A percentile compares a stretch with the other conserved stretches of the same genome.
Conservation (phyloP, 2,113 vertebrate species). For the Corythornis cristatus region DNA sequence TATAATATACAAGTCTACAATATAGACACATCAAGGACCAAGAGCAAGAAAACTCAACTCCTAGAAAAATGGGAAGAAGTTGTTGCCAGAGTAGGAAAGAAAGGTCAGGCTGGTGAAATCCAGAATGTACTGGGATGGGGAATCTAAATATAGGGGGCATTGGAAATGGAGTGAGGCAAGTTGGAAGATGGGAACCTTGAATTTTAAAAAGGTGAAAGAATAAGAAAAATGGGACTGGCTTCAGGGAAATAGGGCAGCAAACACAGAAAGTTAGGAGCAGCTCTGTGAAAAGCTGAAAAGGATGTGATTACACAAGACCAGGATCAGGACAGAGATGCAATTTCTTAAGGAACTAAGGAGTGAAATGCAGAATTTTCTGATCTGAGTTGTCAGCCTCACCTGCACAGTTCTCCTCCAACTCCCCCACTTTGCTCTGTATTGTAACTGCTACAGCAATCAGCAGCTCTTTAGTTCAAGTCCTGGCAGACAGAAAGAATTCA, state of each 20-base stretch:
- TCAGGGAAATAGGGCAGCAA: background rate
- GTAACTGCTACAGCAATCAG: background rate
- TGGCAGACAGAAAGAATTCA: background rate
- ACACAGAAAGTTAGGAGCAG: background rate
- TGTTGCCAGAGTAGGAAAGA: background rate
- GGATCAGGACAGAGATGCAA: background rate
- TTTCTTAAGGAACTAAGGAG: background rate
- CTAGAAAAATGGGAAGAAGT: background rate
- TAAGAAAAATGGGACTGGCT: background rate
- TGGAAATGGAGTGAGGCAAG: background rate
- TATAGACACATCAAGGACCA: background rate
- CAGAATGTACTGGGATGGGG: background rate
- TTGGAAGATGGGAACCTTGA: background rate
- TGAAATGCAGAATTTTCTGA: background rate
- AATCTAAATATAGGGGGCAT: rapidly evolving
- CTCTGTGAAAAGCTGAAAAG: background rate
- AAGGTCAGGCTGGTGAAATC: background rate
- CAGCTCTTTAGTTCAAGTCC: background rate
- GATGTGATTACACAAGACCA: background rate
- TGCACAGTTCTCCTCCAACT: background rate
- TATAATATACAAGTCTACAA: no score
- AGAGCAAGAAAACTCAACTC: background rate
- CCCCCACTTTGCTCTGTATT: background rate
- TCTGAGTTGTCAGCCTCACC: background rate
- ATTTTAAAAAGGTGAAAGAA: background rate